Evolutionary conservation across 2,113 vertebrate species (phyloP), one percentile per base, ranked within the genome.

Genomic region (Pomatostomus ruficeps): DNA sequence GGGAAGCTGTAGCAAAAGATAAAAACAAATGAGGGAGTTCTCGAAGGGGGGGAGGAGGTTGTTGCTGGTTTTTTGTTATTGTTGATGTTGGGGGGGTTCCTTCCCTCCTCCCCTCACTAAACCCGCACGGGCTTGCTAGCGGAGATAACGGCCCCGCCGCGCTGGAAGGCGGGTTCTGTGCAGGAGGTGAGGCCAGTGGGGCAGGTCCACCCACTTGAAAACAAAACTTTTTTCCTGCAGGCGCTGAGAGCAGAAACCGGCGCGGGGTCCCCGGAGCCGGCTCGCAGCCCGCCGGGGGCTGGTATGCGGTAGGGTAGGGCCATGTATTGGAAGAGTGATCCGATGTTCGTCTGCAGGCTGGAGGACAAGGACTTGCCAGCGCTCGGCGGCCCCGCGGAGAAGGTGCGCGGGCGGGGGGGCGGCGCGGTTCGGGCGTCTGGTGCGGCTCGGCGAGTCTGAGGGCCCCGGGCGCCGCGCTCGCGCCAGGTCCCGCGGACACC

Each of bases 241-340:
- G 80, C 87, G 55, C 90, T 86, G 94, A 85, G 91, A 93, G 96
- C 97, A 96, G 94, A 95, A 91, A 88, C 43, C 61, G 86, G 87
- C 89, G 73, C 82, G 77, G 91, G 91, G 83, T 81, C 68, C 91
- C 71, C 75, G 76, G 85, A 85, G 82, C 46, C 40, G 89, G 68
- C 75, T 54, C 63, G 61, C 72, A 46, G 51, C 81, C 87, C 95
- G 91, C 42, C 45, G 14, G 82, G 92, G 94, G 95, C 70, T 96
- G 98, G 97, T 58, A 97, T 98, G 98, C 88, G 91, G 95, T 79
- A 91, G 84, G 31, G 84, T 62, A 59, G 97, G 88, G 98, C 97
- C 98, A 99, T 99, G 99, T 99, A 99, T 97, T 99, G 99, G 99
- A 99, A 99, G 98, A 98, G 98, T 52, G 98, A 98, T 78, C 97